Base-by-base conservation (phyloP, 2,888 invertebrate genomes). In the Drosophila subsilvestris region DNA sequence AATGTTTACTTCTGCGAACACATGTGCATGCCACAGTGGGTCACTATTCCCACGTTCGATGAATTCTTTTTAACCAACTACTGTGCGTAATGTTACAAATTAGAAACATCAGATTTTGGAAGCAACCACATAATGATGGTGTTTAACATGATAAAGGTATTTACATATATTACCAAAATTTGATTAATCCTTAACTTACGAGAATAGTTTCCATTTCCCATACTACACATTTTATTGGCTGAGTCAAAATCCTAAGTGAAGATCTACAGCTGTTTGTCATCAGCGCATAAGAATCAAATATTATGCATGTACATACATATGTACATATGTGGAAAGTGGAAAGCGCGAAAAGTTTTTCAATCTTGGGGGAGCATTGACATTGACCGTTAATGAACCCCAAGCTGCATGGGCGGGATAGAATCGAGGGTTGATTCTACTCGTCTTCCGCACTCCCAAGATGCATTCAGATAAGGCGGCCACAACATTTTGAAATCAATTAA, bases 401-500 rank as follows among this genome's bases (percentile, higher is more conserved):
- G 78, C 78, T 78, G 78, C 66, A 56, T 76, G 78, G 86, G 82
- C 80, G 84, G 86, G 73, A 86, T 78, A 22, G 44, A 50, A 67
- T 29, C 18, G 5, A 32, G n/a, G n/a, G n/a, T n/a, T n/a, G n/a
- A n/a, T n/a, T n/a, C 10, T 43, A 53, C 1, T 8, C 27, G 18
- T 62, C 53, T 22, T 47, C 67, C 65, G 32, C 12, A 32, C 12
- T 32, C 32, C 12, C 32, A 12, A 32, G 32, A 72, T 66, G 69
- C 74, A 72, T 62, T 76, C 44, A 58, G 75, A 65, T 68, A 48
- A 48, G 43, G 65, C 43, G 25, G 48, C 61, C 42, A 54, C 67
- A 68, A 43, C 54, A 54, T 72, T 76, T 56, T 73, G 81, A 74
- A 84, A 85, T 79, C 87, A 84, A 84, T 84, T 84, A 84, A 84